These are phyloP conservation scores for Carollia perspicillata DNA, from an alignment of 2,113 vertebrate species.

Conservation along the genomic window DNA sequence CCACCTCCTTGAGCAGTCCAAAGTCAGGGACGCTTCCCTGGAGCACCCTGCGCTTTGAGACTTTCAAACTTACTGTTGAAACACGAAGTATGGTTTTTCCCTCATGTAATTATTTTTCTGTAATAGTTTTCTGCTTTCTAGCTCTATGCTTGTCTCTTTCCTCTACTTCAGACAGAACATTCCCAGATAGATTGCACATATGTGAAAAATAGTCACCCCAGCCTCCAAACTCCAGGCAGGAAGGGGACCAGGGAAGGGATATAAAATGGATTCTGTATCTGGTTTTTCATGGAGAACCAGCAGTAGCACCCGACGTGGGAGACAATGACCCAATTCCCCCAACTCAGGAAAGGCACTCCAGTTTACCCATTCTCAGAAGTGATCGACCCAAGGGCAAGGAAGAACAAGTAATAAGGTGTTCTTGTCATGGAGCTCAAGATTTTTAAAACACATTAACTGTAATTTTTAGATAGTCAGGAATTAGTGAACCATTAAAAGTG, in stretches of 20 bases:
- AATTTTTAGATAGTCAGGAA: constrained; percentile 86
- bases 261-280: background rate
- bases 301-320: background rate
- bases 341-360: background rate
- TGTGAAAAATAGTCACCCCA: constrained; percentile 18
- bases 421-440: constrained; percentile 75
- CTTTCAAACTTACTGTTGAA: constrained; percentile 12
- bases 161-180: constrained; percentile 2
- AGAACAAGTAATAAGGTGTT: constrained; percentile 76
- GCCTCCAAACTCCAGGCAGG: constrained; percentile 42
- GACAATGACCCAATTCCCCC: background rate
- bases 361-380: constrained; percentile 54
- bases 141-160: constrained; percentile 1
- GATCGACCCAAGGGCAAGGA: constrained; percentile 63
- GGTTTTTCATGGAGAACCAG: background rate
- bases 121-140: constrained; percentile 60
- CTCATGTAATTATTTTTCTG: constrained; percentile 54
- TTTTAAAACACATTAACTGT: constrained; percentile 85
- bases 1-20: background rate
- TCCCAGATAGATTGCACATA: background rate
- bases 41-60: background rate
- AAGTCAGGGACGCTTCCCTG: background rate
- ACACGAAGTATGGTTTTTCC: constrained; percentile 22
- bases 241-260: background rate
- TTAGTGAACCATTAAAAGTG: constrained; percentile 84